These are phyloP conservation scores for Lasiurus borealis DNA, from an alignment of 2,113 vertebrate species.

Conservation along the genomic window DNA sequence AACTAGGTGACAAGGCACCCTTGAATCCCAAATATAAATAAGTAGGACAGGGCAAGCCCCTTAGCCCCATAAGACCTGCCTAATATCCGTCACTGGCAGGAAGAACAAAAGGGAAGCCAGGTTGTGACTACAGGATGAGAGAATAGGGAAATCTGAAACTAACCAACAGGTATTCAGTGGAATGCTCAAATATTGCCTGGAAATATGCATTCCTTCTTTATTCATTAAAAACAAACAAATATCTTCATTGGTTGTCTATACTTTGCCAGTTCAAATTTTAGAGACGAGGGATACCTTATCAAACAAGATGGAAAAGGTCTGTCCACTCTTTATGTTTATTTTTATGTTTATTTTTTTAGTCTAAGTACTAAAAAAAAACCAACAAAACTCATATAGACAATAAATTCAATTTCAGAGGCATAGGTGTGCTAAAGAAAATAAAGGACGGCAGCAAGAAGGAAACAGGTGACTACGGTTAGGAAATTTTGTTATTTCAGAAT, in stretches of 20 bases:
- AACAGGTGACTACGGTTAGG: neutral
- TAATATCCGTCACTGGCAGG: neutral
- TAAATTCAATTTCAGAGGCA: neutral
- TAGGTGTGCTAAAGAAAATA: neutral
- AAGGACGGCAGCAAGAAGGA: neutral
- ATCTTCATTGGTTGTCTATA: neutral
- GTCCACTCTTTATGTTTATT: neutral
- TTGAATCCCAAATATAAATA: neutral
- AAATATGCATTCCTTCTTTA: neutral
- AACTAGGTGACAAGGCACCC: neutral
- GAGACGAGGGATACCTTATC: neutral
- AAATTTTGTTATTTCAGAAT: constrained; percentile 10
- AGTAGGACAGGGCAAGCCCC: neutral
- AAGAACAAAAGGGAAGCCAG: neutral
- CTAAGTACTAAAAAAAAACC: neutral
- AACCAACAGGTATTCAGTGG: neutral
- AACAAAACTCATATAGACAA: neutral
- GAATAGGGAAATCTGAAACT: neutral
- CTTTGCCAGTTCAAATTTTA: neutral
- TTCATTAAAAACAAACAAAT: neutral
- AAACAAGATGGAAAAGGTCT: neutral
- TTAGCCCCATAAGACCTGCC: neutral
- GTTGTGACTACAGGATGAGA: rapidly evolving
- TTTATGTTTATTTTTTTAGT: neutral
- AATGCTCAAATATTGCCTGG: neutral